Conservation (phyloP, 2,888 invertebrate species). For the Anaspis maculata region DNA sequence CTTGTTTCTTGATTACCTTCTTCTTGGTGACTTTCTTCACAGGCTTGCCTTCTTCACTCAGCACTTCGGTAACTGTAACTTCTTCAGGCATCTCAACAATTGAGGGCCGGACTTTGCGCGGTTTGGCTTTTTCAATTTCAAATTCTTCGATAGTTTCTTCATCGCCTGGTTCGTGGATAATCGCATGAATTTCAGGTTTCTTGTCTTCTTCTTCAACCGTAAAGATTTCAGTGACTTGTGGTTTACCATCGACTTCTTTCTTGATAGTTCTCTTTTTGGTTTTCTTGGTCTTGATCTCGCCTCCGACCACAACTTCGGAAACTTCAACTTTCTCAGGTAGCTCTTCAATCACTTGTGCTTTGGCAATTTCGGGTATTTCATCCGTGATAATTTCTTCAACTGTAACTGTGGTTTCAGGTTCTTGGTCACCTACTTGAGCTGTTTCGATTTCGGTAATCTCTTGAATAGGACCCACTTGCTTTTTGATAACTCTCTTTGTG, state of each 20-base stretch:
- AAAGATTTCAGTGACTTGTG: conserved; percentile 44
- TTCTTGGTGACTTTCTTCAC: conserved; percentile 22
- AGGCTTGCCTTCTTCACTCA: conserved; percentile 10
- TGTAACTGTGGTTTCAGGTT: conserved; percentile 37
- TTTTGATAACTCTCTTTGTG: conserved; percentile 36
- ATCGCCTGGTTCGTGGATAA: conserved; percentile 19
- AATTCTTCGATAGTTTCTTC: conserved; percentile 28
- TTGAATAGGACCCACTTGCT: conserved; percentile 37
- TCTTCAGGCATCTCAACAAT: conserved; percentile 18
- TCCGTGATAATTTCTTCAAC: conserved; percentile 23
- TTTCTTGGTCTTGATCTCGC: conserved; percentile 19
- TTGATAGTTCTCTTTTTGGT: conserved; percentile 21
- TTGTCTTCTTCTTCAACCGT: conserved; percentile 40
- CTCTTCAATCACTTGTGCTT: conserved; percentile 19
- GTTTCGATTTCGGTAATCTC: conserved; percentile 44
- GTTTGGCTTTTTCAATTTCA: conserved; percentile 19
- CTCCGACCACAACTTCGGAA: conserved; percentile 17
- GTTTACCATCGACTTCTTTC: conserved; percentile 36
- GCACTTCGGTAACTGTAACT: conserved; percentile 25
- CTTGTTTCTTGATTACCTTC: conserved; percentile 29
- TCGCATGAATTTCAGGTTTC: conserved; percentile 28
- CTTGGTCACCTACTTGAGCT: conserved; percentile 37
- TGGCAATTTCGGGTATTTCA: conserved; percentile 9
- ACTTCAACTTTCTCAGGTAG: conserved; percentile 18
- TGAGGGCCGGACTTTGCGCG: conserved; percentile 18